Conservation (phyloP, 2,797 vertebrate genomes). For the Varecia variegata region DNA sequence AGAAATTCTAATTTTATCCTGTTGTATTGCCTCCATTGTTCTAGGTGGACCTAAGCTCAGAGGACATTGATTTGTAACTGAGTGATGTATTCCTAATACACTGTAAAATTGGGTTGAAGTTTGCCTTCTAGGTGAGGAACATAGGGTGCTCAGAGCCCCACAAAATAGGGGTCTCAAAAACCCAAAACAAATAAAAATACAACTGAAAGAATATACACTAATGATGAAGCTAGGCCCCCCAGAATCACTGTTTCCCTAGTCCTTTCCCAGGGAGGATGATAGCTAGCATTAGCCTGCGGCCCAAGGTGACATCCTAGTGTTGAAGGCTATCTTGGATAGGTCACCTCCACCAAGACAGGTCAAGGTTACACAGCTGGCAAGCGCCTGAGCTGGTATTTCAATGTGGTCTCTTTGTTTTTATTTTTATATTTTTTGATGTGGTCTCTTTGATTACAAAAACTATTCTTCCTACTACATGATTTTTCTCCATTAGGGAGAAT, state of each 20-base stretch:
- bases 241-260: not conserved
- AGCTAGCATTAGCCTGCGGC: not conserved
- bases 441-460: not conserved
- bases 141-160: not conserved
- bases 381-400: not conserved
- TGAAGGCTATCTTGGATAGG: not conserved
- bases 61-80: not conserved
- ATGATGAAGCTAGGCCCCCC: not conserved
- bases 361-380: not conserved
- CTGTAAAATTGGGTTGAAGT: not conserved
- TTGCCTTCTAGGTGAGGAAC: not conserved
- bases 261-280: not conserved
- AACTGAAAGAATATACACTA: not conserved
- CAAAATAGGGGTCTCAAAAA: not conserved
- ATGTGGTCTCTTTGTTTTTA: not conserved
- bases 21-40: not conserved
- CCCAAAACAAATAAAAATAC: not conserved
- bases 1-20: not conserved
- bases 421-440: not conserved
- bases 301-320: not conserved
- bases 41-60: not conserved
- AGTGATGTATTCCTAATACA: not conserved
- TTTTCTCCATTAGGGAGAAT: not conserved
- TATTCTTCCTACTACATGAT: not conserved
- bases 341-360: not conserved